Conservation (phyloP, 2,888 invertebrate species). For the Dascillus cervinus region DNA sequence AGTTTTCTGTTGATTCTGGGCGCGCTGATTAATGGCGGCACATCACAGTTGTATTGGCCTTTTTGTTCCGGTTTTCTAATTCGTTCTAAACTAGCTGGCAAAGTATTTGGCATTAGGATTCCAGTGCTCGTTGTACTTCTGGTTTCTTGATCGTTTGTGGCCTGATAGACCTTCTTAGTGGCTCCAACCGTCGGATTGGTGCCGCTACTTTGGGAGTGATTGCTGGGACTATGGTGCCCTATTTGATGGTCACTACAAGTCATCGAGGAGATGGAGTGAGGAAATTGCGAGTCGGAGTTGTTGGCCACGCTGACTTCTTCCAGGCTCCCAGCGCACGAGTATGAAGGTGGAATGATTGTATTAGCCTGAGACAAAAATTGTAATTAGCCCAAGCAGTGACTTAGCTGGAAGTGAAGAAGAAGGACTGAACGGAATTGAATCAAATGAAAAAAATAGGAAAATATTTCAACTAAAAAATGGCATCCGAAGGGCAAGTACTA, state of each 20-base stretch:
- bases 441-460: no score
- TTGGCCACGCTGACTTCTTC: slow-evolving; percentile 51
- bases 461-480: no score
- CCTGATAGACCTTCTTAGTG: slow-evolving; percentile 13
- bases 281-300: slow-evolving; percentile 35
- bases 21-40: slow-evolving; percentile 2
- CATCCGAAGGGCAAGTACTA: no score
- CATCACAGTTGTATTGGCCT: slow-evolving; percentile 7
- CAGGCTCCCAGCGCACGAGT: slow-evolving; percentile 70
- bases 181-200: slow-evolving; percentile 13
- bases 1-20: slow-evolving; percentile 6
- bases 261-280: slow-evolving; percentile 54
- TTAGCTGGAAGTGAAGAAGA: no score
- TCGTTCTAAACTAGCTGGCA: slow-evolving; percentile 5
- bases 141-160: slow-evolving; percentile 18
- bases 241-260: slow-evolving; percentile 39
- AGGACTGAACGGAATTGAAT: no score
- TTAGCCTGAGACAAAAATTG: slow-evolving; percentile 53
- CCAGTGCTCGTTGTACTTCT: slow-evolving; percentile 16
- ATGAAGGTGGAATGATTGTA: slow-evolving; percentile 75
- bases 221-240: slow-evolving; percentile 31
- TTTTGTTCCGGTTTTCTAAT: slow-evolving; percentile 7
- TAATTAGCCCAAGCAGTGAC: no score
- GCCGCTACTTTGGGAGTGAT: slow-evolving; percentile 27
- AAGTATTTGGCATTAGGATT: background rate